Base-by-base conservation (phyloP, 2,888 invertebrate genomes). In the Scaptomyza tumidula region DNA sequence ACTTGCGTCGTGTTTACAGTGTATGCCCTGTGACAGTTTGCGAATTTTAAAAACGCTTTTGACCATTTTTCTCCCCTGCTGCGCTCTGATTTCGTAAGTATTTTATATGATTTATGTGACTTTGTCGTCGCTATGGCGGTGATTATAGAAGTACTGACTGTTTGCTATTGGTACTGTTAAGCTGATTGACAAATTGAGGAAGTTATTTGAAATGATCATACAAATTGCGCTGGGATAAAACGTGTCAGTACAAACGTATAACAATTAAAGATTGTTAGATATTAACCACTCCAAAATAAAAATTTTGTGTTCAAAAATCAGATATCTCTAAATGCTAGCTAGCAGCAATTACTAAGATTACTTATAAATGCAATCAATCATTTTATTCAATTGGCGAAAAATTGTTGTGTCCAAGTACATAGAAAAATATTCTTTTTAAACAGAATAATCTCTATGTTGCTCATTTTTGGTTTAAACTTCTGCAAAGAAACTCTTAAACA, bases 1-100 rank as follows among this genome's bases (percentile, higher is more conserved):
- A 82, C 72, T 77, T 80, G 77, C 52, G 65, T 71, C 74, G 75
- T 73, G 77, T 74, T 78, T 76, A 71, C 85, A 85, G 76, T 87
- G 76, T 70, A 59, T 64, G 71, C 44, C 45, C 48, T 31, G 70
- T 75, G 86, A 88, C 85, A 75, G 80, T 77, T 83, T 66, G 71
- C 73, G 85, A 83, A 88, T 88, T 82, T 85, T 74, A 71, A 85
- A 83, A 85, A 27, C 69, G 54, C 65, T 61, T 63, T 62, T 24
- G 68, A 53, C 49, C 37, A 67, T 68, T 70, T 71, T 57, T 62
- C 53, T 54, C 59, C 46, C 14, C 29, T 52, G n/a, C n/a, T 56
- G 45, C 46, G 78, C 59, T 58, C 54, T 66, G 65, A 66, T 76
- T 79, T 64, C 70, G 77, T 69, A 71, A 77, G 50, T 49, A 68